Base-by-base conservation (phyloP, 92 coral and sea anemone species). In the Plumapathes pennacea region DNA sequence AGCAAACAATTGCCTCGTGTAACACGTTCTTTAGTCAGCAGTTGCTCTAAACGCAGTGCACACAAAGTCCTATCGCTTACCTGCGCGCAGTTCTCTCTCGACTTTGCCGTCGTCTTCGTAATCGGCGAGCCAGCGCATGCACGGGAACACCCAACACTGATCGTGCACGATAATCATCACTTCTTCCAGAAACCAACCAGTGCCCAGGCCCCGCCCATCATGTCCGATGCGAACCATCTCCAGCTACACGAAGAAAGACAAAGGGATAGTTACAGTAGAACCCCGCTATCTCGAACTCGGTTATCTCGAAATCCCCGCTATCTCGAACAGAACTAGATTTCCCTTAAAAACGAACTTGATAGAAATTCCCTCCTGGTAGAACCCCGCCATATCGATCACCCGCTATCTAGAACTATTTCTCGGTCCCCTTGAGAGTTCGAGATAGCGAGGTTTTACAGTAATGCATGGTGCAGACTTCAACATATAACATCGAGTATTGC, bases 61-160 rank as follows among this genome's bases (percentile, higher is more conserved):
- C n/a, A n/a, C n/a, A n/a, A n/a, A n/a, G n/a, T n/a, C n/a, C n/a
- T n/a, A n/a, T n/a, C n/a, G 18, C 69, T 23, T 42, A 90, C 97
- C 97, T 67, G 99, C 87, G 48, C 54, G 89, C 24, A 94, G 68
- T 46, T 89, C 96, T 28, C 99, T 81, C 71, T 94, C 97, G 1
- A 95, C 89, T 67, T 89, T 90, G 57, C 99, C 99, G 14, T 90
- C 92, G 54, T 85, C 96, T 49, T 94, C 99, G 55, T 94, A 87
- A 71, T 87, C 96, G 12, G 96, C 99, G 34, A 94, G 80, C 99
- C 99, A 94, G 74, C 86, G 95, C 61, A 84, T 84, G 54, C 99
- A 94, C 24, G 96, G 76, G 64, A 94, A 77, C 33, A 94, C 95
- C 99, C 99, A 94, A 85, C 96, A 85, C 62, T 94, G 86, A 25